phyloP scores from a whole-genome alignment of 2,888 invertebrate genomes.

The Artemia sp. region DNA sequence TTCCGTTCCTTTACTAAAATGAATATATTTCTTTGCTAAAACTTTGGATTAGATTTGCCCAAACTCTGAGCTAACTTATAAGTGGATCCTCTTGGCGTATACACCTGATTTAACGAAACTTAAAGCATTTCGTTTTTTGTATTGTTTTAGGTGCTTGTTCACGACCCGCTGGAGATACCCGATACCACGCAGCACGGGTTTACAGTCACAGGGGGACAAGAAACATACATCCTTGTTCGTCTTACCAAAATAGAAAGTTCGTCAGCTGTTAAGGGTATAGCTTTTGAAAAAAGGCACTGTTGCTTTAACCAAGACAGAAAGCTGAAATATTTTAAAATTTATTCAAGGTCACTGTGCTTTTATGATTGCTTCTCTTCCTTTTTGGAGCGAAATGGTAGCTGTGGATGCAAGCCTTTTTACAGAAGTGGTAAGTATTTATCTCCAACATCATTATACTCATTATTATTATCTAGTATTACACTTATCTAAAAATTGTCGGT shows the following conservation, averaged over 20 bases:
- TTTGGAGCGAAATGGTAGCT: background rate
- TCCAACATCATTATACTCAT: background rate
- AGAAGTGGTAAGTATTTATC: background rate
- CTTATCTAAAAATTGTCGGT: too few relatives aligned
- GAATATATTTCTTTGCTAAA: too few relatives aligned
- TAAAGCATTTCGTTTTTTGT: background rate
- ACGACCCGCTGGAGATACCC: background rate
- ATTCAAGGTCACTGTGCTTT: background rate
- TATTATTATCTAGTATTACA: too few relatives aligned
- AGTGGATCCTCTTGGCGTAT: too few relatives aligned
- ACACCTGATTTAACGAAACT: too few relatives aligned
- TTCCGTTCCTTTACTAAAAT: too few relatives aligned
- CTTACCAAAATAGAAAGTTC: background rate
- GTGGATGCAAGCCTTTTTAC: constrained; percentile 6
- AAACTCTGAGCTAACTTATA: too few relatives aligned
- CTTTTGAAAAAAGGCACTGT: background rate
- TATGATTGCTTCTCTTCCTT: background rate
- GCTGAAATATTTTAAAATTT: background rate
- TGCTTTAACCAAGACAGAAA: background rate
- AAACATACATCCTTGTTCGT: background rate
- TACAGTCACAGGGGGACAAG: background rate
- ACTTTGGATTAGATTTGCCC: too few relatives aligned
- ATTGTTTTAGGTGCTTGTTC: background rate
- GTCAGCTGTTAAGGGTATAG: background rate
- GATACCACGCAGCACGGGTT: background rate